These are phyloP conservation scores for Lepidurus apus DNA, from an alignment of 1,140 invertebrate species.

Conservation along the genomic window DNA sequence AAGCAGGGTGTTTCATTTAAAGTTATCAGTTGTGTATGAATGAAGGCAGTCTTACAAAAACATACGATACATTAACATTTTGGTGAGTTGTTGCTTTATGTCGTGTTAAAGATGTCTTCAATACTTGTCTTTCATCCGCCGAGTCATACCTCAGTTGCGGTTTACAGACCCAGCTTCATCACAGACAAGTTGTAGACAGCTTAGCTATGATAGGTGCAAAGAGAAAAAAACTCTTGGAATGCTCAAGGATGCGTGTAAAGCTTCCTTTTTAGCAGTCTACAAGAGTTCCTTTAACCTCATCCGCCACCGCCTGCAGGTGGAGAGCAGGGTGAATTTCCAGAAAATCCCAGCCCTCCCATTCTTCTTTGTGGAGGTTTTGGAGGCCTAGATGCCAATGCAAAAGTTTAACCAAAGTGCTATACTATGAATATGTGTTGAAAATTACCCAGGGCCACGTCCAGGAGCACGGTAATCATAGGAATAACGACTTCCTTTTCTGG, in stretches of 20 bases:
- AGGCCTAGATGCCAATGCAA: neutral
- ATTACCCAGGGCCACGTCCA: neutral
- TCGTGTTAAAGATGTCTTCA: neutral
- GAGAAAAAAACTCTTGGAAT: neutral
- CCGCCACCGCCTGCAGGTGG: conserved; percentile 29
- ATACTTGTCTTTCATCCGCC: neutral
- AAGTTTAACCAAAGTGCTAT: neutral
- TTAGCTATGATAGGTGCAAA: neutral
- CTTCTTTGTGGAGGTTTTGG: conserved; percentile 24
- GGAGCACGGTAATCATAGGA: conserved; percentile 27
- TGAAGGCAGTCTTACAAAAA: no score
- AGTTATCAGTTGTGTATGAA: no score
- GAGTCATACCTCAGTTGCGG: neutral
- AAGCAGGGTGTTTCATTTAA: no score
- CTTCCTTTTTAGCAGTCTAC: neutral
- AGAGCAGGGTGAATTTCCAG: neutral
- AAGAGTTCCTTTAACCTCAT: conserved; percentile 33
- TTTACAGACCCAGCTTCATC: conserved; percentile 1
- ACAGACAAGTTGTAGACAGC: neutral
- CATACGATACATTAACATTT: no score
- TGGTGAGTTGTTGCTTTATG: neutral
- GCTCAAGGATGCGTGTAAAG: neutral
- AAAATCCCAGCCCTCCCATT: conserved; percentile 29
- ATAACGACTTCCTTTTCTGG: conserved; percentile 26
- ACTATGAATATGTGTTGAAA: neutral